Evolutionary conservation across 2,113 vertebrate species (phyloP).

Genomic region (Dicrurus megarhynchus): DNA sequence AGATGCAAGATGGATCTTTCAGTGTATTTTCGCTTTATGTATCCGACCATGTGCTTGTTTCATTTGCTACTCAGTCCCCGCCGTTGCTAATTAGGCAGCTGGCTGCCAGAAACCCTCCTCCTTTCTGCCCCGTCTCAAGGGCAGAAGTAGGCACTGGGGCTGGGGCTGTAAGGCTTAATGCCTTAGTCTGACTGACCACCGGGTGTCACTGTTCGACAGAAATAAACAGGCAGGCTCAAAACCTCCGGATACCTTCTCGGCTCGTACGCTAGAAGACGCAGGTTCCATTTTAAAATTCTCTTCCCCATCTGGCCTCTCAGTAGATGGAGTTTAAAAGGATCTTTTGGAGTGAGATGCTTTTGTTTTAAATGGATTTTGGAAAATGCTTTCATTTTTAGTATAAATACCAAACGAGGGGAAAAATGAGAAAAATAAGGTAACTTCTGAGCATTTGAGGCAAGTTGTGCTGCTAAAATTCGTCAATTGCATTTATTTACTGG

Average conservation of each 20-base stretch:
- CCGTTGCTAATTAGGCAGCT: not conserved
- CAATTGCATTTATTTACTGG: not conserved
- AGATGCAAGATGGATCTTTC: not conserved
- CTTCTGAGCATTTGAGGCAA: not conserved
- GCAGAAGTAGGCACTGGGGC: not conserved
- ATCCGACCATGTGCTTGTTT: fast-evolving
- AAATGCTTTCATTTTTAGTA: not conserved
- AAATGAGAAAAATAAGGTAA: not conserved
- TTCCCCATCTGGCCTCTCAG: not conserved
- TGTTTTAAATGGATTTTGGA: not conserved
- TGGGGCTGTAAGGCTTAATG: fast-evolving
- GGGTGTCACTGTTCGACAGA: constrained; percentile 40
- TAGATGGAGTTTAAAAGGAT: not conserved
- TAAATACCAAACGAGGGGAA: not conserved
- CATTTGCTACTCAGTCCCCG: not conserved
- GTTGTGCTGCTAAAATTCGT: not conserved
- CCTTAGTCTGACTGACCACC: not conserved
- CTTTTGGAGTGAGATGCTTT: not conserved
- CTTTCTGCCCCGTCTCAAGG: not conserved
- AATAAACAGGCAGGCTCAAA: not conserved
- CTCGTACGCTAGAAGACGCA: not conserved
- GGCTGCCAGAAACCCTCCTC: not conserved
- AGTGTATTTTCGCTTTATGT: not conserved
- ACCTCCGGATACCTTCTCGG: fast-evolving
- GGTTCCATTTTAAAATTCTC: not conserved